Conservation (phyloP, 2,888 invertebrate species). For the Dryadula phaetusa region DNA sequence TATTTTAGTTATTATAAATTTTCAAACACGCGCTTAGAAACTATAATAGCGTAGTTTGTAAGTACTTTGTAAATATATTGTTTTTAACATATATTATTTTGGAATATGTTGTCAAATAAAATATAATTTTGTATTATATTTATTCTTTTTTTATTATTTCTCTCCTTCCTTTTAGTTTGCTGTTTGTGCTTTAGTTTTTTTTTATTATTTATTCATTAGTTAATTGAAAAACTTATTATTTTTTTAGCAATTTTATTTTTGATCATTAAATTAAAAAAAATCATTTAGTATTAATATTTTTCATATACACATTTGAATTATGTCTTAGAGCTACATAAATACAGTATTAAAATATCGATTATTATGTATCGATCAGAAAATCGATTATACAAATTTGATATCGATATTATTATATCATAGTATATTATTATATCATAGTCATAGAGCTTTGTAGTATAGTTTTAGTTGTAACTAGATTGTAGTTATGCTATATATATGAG, state of each 20-base stretch:
- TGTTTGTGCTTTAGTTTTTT: not conserved
- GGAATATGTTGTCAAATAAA: constrained; percentile 18
- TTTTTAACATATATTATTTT: not conserved
- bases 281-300: too few species aligned
- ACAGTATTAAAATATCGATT: not conserved
- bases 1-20: not conserved
- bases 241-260: too few species aligned
- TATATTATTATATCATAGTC: not conserved
- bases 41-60: constrained; percentile 15
- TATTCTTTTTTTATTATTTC: constrained; percentile 11
- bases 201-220: not conserved
- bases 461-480: not conserved
- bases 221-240: too few species aligned
- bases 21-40: constrained; percentile 1
- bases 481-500: too few species aligned
- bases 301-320: too few species aligned
- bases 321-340: too few species aligned
- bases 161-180: constrained; percentile 8
- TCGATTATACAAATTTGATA: not conserved
- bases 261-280: too few species aligned
- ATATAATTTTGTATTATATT: constrained; percentile 16
- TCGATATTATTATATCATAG: not conserved
- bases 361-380: not conserved
- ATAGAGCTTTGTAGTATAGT: not conserved
- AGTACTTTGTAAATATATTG: constrained; percentile 18